phyloP scores from a whole-genome alignment of 2,888 invertebrate genomes.

The Athalia cordata region DNA sequence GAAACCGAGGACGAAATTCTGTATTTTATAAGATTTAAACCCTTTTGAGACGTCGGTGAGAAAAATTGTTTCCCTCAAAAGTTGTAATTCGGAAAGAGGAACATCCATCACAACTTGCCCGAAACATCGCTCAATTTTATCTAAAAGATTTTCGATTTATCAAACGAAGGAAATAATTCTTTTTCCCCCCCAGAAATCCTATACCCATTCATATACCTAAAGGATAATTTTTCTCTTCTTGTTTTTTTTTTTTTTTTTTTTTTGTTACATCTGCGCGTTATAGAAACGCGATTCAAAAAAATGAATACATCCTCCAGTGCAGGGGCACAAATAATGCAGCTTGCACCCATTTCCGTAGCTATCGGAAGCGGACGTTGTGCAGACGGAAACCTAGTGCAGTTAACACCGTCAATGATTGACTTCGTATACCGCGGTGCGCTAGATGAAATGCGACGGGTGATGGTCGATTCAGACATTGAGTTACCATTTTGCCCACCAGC shows the following conservation, averaged over 20 bases:
- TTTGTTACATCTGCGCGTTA: too few species aligned
- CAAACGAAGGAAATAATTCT: background rate
- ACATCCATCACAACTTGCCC: slow-evolving; percentile 22
- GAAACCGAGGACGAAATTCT: background rate
- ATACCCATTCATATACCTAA: slow-evolving; percentile 26
- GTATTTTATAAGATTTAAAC: background rate
- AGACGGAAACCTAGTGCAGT: slow-evolving; percentile 57
- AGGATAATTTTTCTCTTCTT: slow-evolving; percentile 3
- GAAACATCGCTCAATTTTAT: slow-evolving; percentile 38
- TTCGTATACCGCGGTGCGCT: background rate
- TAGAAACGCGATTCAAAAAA: too few species aligned
- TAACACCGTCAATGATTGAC: slow-evolving; percentile 51
- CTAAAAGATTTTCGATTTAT: slow-evolving; percentile 29
- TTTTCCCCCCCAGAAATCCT: background rate
- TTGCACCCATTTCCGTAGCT: slow-evolving; percentile 1
- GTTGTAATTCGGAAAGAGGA: slow-evolving; percentile 4
- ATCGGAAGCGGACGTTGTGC: slow-evolving; percentile 53
- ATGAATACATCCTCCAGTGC: too few species aligned
- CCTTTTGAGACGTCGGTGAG: slow-evolving; percentile 13
- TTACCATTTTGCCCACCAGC: slow-evolving; percentile 32
- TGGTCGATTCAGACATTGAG: slow-evolving; percentile 33
- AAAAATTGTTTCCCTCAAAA: slow-evolving; percentile 22
- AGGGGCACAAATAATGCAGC: too few species aligned
- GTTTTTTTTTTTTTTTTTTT: too few species aligned
- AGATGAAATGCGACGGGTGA: slow-evolving; percentile 3